Base-by-base conservation (phyloP, 1,140 invertebrate species). In the Coelopa frigida region DNA sequence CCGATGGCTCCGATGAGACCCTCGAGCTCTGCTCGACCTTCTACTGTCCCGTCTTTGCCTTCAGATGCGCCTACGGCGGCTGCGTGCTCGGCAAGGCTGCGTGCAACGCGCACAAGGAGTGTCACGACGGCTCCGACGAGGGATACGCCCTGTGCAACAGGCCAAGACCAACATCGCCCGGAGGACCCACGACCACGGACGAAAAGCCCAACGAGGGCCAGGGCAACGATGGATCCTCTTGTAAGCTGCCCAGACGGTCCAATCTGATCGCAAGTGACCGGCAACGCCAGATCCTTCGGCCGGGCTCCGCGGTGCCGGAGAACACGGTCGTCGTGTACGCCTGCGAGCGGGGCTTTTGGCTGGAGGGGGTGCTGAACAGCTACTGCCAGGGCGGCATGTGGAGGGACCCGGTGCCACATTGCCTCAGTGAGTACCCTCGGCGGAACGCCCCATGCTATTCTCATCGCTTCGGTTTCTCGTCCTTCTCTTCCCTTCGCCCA, bases 41-140 rank as follows among this genome's bases (percentile, higher is more conserved):
- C 5, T 49, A 45, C 1, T 78, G 76, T 56, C 59, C 65, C 2
- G 41, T 48, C 0, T 56, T 70, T 42, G 52, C 70, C 23, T 77
- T 71, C 48, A 66, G 69, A 24, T 79, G 76, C 43, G 63, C 62
- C 2, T 77, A 77, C 46, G 76, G 79, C 51, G 79, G 76, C 24
- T 89, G 85, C 55, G 78, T 85, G 22, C 70, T 80, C 50, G 64
- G 70, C 6, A 71, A 73, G 37, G 77, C 76, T 6, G 76, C 80
- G 49, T 77, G 75, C 39, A 67, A 74, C 58, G 64, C 65, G 22
- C 61, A 52, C 18, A 57, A 59, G 38, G 72, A 83, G 40, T 84
- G 81, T 58, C 52, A 67, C 0, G 77, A 81, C 53, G 72, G 73
- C 21, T 81, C 79, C 2, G 83, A 87, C 33, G 52, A 54, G 44